Percentiles rank a stretch among this genome's conserved stretches.
Evolutionary conservation across 2,797 vertebrate species (phyloP).

Genomic region (Bradypus variegatus): DNA sequence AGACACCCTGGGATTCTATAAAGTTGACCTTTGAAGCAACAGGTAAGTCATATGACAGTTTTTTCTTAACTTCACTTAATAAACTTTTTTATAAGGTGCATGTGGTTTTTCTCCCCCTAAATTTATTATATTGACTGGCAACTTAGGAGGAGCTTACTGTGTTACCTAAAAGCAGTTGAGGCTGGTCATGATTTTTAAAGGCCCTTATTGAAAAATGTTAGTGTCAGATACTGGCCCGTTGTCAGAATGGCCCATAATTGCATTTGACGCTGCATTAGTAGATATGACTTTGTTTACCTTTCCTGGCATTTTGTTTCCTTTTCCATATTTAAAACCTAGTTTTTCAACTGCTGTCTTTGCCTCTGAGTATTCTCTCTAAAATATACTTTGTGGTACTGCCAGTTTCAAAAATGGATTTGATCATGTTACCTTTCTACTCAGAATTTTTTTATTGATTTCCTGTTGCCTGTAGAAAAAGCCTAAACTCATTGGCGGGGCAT

Average conservation of each 20-base stretch:
- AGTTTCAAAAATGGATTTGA: background rate
- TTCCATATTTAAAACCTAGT: background rate
- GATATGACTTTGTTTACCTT: background rate
- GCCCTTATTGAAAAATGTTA: background rate
- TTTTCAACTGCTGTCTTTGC: background rate
- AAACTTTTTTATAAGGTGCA: background rate
- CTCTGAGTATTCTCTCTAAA: background rate
- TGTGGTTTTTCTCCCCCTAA: background rate
- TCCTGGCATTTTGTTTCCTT: background rate
- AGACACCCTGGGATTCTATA: constrained; percentile 80
- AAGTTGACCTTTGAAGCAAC: constrained; percentile 86
- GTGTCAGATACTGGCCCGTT: background rate
- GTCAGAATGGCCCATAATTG: background rate
- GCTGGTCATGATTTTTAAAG: background rate
- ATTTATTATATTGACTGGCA: background rate
- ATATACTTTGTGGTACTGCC: background rate
- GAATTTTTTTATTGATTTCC: background rate
- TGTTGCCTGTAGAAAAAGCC: background rate
- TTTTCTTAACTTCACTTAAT: background rate
- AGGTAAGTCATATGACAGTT: constrained; percentile 74
- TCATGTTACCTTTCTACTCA: background rate
- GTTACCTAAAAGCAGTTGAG: background rate
- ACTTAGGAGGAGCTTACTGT: background rate
- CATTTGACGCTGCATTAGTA: background rate
- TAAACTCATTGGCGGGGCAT: background rate